Evolutionary conservation across 23 tunicate genomes (phyloP), one percentile per base, ranked within the genome.

Genomic region (Corella eumyota): DNA sequence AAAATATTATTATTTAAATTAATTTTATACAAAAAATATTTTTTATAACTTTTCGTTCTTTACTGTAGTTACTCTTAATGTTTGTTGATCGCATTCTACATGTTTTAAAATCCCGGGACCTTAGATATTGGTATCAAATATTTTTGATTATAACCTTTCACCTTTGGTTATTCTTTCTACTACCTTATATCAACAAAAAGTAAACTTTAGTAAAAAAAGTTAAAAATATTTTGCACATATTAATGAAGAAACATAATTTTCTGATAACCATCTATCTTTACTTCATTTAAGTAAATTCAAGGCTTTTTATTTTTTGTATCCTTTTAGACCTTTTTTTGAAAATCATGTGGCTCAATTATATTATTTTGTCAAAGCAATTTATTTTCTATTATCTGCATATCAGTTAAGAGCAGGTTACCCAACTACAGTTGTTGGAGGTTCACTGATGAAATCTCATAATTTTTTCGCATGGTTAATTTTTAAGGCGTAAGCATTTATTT

Each of bases 321-420:
- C n/a, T n/a, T 76, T 34, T 78, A 83, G 98, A 35, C 91, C 98
- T 1, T 92, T 92, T 62, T 92, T 65, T 68, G 52, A 68, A 65
- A 92, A 92, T 56, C 63, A 66, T 50, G 83, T 82, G 32, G 93
- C 98, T 7, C 91, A 81, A 48, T 64, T 85, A 4, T 92, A 76
- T 74, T 92, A 92, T 66, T 81, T 77, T 61, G 83, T 92, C 84
- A 92, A 92, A 75, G 87, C 93, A 0, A 49, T 83, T 46, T 92
- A 92, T 56, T 92, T 92, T 67, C 50, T 83, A 32, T 53, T 92
- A 6, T 77, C 92, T 21, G 85, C 92, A 30, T 71, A 92, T 51
- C 98, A 92, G 57, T 76, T 92, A 26, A 56, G 85, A 60, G 79
- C 66, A 45, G 93, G 98, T 19, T 92, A 92, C 44, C 98, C 98